Percentiles rank a stretch among this genome's conserved stretches.
phyloP scores from a whole-genome alignment of 2,113 vertebrate genomes.

The Morphnarchus princeps region DNA sequence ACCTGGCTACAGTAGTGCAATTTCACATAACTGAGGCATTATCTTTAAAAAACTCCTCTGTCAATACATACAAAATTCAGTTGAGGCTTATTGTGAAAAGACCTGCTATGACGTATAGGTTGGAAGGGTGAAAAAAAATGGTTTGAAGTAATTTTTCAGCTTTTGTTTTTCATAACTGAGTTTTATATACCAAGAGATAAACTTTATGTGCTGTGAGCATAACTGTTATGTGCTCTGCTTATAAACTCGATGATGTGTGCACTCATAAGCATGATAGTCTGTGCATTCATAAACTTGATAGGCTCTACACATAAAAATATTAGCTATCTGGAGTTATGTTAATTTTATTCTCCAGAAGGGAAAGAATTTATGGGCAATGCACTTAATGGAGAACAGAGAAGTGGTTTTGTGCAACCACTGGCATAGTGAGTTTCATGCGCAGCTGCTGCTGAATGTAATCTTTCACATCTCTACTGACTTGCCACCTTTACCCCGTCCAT shows the following conservation, averaged over 20 bases:
- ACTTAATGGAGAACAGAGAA: background rate
- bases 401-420: background rate
- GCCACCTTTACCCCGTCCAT: background rate
- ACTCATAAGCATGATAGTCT: background rate
- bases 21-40: background rate
- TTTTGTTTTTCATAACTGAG: background rate
- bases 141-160: background rate
- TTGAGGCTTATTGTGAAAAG: background rate
- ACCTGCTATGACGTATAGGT: background rate
- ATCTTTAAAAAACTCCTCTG: background rate
- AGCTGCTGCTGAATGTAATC: background rate
- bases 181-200: constrained; percentile 13
- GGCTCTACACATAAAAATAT: background rate
- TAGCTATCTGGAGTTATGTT: background rate
- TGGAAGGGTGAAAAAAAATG: background rate
- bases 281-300: background rate
- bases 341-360: background rate
- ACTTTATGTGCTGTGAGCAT: background rate
- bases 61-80: background rate
- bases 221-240: background rate
- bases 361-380: background rate
- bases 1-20: background rate
- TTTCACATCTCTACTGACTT: background rate
- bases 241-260: background rate
- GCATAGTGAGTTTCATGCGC: background rate